Conservation (phyloP, 92 coral and sea anemone species). For the Porites divaricata region DNA sequence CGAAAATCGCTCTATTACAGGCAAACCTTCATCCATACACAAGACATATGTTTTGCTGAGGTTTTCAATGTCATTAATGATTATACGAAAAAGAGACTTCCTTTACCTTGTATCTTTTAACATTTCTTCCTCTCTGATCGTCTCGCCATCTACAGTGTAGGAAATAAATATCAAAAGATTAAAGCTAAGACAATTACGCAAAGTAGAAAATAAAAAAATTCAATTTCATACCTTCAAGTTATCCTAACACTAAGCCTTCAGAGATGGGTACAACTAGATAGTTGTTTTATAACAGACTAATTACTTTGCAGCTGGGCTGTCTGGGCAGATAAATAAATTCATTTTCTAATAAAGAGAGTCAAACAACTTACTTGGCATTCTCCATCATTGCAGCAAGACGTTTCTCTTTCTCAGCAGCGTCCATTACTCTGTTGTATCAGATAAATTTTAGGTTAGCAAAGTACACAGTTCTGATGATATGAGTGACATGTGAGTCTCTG, state of each 20-base stretch:
- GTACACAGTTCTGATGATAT: not conserved
- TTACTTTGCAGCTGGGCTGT: no score
- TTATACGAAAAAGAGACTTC: not conserved
- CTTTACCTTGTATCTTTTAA: constrained; percentile 81
- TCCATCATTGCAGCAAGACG: constrained; percentile 92
- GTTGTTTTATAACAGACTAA: no score
- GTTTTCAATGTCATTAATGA: not conserved
- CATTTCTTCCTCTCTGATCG: constrained; percentile 86
- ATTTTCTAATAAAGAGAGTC: not conserved
- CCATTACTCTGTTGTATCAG: constrained; percentile 68
- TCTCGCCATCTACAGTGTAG: constrained; percentile 77
- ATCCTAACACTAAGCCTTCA: no score
- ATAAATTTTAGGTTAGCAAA: not conserved
- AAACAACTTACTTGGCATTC: constrained; percentile 85
- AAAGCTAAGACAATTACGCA: no score
- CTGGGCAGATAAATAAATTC: no score
- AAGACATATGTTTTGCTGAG: not conserved
- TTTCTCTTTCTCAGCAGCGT: constrained; percentile 84
- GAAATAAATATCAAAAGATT: not conserved
- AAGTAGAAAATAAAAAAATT: no score
- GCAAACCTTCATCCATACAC: not conserved
- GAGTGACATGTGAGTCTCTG: no score
- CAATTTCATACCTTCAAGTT: no score
- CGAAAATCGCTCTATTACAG: no score
- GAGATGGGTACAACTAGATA: no score